These are phyloP conservation scores for Sepioteuthis lessoniana DNA, from an alignment of 2,888 invertebrate genomes.

Conservation along the genomic window DNA sequence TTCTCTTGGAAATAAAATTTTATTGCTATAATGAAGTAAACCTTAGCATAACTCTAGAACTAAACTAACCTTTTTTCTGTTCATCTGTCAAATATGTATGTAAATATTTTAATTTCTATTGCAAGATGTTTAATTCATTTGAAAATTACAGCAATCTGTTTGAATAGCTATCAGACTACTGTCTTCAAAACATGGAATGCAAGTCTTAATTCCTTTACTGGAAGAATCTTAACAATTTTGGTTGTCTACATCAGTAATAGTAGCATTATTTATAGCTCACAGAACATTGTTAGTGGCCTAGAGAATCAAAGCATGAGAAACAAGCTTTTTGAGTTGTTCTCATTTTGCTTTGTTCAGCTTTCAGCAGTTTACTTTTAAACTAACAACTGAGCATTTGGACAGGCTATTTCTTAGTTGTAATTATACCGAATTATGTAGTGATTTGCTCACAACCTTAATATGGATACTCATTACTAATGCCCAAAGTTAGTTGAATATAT, in stretches of 20 bases:
- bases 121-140: background rate
- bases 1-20: too few species aligned
- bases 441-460: constrained; percentile 25
- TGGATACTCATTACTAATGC: background rate
- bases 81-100: too few species aligned
- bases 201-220: background rate
- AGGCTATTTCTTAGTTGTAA: background rate
- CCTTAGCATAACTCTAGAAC: too few species aligned
- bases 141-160: background rate
- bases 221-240: background rate
- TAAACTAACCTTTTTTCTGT: too few species aligned
- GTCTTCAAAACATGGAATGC: background rate
- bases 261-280: background rate
- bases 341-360: background rate
- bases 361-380: background rate
- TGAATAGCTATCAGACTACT: background rate
- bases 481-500: background rate
- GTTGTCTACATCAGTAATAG: constrained; percentile 6
- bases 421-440: background rate
- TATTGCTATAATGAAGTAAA: too few species aligned
- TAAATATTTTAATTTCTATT: background rate
- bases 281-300: background rate
- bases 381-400: background rate
- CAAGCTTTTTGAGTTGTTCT: background rate
- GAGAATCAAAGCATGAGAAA: background rate